These are phyloP conservation scores for Armadillidium nasatum DNA, from an alignment of 1,140 invertebrate species.

Conservation along the genomic window DNA sequence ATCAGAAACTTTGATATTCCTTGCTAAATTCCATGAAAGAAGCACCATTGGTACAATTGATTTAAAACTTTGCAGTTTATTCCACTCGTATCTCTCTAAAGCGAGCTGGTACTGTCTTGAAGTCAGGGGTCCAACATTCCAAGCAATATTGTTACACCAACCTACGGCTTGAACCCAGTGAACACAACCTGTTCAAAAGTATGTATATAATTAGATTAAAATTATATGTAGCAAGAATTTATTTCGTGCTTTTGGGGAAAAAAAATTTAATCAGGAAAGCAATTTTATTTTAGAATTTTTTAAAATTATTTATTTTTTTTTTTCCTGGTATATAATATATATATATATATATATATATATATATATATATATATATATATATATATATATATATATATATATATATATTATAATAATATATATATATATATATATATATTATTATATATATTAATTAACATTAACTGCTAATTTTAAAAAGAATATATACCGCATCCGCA, in stretches of 20 bases:
- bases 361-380: no score
- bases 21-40: constrained; percentile 94
- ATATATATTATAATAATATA: no score
- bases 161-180: constrained; percentile 58
- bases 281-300: constrained; percentile 12
- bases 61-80: constrained; percentile 94
- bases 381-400: no score
- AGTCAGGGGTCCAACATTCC: constrained; percentile 98
- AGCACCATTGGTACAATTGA: constrained; percentile 99
- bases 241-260: no score
- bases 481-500: no score
- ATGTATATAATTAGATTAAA: constrained; percentile 20
- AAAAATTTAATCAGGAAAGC: no score
- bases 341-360: no score
- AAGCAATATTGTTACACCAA: constrained; percentile 86
- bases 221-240: not conserved
- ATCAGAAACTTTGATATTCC: constrained; percentile 94
- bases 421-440: no score
- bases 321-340: no score
- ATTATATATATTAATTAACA: no score
- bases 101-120: constrained; percentile 90
- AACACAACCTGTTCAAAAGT: constrained; percentile 63
- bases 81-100: constrained; percentile 98
- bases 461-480: no score
- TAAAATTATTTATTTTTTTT: no score